Conservation (phyloP, 37 sponge, comb jelly and placozoan species). For the Spongilla lacustris region DNA sequence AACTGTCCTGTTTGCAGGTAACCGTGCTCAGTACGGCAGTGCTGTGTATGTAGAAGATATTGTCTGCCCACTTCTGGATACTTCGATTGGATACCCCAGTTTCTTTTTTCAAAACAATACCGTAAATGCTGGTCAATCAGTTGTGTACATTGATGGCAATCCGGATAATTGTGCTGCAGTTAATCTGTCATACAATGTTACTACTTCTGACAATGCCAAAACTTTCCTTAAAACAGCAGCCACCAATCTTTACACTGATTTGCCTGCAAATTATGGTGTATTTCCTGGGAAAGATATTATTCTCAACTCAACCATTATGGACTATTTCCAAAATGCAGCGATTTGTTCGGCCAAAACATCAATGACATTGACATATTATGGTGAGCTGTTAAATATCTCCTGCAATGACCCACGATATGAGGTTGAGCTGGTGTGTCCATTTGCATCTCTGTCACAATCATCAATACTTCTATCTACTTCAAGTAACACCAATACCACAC, state of each 20-base stretch:
- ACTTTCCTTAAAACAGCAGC: not conserved
- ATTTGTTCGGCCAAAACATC: not conserved
- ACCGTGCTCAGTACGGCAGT: slow-evolving; percentile 6
- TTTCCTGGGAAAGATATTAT: slow-evolving; percentile 1
- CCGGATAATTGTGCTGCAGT: not conserved
- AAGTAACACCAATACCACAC: not conserved
- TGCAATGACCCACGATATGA: not conserved
- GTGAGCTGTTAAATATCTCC: not conserved
- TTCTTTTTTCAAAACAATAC: not conserved
- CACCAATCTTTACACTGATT: not conserved
- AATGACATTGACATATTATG: not conserved
- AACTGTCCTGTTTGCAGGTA: not conserved
- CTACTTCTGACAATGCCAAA: not conserved
- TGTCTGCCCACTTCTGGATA: not conserved
- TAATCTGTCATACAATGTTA: not conserved
- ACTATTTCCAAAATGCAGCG: not conserved
- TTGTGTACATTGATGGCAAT: not conserved
- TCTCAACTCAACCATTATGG: not conserved
- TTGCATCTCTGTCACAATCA: not conserved
- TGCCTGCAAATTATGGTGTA: not conserved
- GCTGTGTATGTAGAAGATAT: slow-evolving; percentile 5
- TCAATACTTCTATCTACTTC: not conserved
- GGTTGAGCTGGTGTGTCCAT: not conserved
- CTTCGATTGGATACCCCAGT: not conserved
- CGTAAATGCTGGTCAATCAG: not conserved